Base-by-base conservation (phyloP, 2,113 vertebrate genomes). In the Gallinago paraguaiae region DNA sequence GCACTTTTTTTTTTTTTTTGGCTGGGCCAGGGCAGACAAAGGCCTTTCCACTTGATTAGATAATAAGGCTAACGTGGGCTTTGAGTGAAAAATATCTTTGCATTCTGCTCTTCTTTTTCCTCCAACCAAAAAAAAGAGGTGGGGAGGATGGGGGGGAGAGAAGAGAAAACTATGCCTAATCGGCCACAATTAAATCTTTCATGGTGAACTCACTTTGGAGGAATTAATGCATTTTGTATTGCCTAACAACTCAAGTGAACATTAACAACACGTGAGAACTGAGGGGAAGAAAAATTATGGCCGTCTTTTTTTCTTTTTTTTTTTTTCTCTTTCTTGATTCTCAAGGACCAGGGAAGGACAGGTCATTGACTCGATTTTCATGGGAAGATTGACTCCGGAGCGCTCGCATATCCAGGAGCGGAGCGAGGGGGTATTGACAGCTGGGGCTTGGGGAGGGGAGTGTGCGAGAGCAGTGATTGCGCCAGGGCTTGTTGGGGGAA, bases 301-400 rank as follows among this genome's bases (percentile, higher is more conserved):
- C 97, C 84, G 98, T 98, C 98, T 97, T 11, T 96, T 96, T 45
- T 24, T 43, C 24, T 50, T 27, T 46, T 46, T 46, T 46, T 22
- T 18, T 48, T 23, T 51, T 39, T 41, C 11, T 11, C 3, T 9
- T 53, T 53, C 28, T 53, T 53, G 15, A 30, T 98, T 98, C 98
- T 98, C 98, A 97, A 98, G 98, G 95, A 96, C 72, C 97, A 96
- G 96, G 97, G 97, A 98, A 98, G 98, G 98, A 98, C 97, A 98
- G 98, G 98, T 98, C 98, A 98, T 98, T 99, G 98, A 99, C 98
- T 99, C 98, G 98, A 99, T 99, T 99, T 99, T 99, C 99, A 99
- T 99, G 99, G 99, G 99, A 99, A 99, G 99, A 93, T 98, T 97
- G 98, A 98, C 98, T 98, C 90, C 1, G 35, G 97, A 93, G 92